Evolutionary conservation across 2,797 vertebrate species (phyloP).

Genomic region (Clarias fuscus): DNA sequence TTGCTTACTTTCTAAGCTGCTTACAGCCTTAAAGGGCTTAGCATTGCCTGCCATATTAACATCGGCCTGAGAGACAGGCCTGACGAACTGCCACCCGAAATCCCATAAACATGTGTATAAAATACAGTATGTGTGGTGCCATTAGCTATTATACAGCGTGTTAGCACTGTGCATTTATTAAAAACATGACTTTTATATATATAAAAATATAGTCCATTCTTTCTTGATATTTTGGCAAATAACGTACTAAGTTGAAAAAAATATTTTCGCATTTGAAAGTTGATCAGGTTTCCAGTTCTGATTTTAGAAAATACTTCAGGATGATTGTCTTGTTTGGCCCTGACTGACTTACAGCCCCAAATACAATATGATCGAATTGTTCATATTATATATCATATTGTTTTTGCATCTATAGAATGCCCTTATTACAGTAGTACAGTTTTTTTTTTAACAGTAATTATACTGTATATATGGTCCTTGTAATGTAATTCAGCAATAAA

Average conservation of each 20-base stretch:
- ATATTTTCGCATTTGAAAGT: neutral
- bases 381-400: no score
- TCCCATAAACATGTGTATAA: constrained; percentile 46
- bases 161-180: neutral
- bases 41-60: constrained; percentile 77
- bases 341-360: neutral
- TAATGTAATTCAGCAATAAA: neutral
- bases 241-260: neutral
- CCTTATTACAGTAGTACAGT: no score
- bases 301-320: neutral
- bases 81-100: constrained; percentile 74
- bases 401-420: no score
- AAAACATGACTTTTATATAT: neutral
- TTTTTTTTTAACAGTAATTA: no score
- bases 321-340: neutral
- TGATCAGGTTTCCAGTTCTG: neutral
- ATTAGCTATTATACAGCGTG: neutral
- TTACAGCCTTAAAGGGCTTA: constrained; percentile 81
- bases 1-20: constrained; percentile 80
- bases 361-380: neutral
- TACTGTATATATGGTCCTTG: neutral
- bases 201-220: neutral
- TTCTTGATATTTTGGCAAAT: neutral
- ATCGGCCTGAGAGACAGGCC: constrained; percentile 77
- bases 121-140: constrained; percentile 2